Conservation (phyloP, 2,113 vertebrate species). For the Ciconia stormi region DNA sequence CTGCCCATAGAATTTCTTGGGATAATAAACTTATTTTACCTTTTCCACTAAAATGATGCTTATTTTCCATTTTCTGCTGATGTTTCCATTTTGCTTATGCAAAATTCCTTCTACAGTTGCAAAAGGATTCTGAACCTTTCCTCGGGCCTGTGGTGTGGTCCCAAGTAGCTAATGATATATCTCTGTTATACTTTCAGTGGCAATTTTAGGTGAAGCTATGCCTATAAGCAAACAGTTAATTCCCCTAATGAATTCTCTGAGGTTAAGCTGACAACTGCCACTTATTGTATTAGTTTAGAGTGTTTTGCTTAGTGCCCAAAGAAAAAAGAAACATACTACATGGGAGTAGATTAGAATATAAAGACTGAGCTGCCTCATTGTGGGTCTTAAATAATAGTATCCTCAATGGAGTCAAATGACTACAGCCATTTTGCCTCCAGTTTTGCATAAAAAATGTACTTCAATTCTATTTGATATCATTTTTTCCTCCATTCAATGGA, state of each 20-base stretch:
- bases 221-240: not conserved
- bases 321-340: not conserved
- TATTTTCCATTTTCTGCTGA: not conserved
- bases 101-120: not conserved
- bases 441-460: not conserved
- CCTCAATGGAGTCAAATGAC: not conserved
- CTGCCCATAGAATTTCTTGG: not conserved
- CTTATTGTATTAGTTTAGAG: not conserved
- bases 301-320: not conserved
- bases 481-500: not conserved
- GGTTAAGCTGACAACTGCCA: not conserved
- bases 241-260: not conserved
- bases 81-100: not conserved
- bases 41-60: not conserved
- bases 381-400: not conserved
- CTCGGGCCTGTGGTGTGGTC: not conserved
- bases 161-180: not conserved
- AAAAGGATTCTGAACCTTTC: not conserved
- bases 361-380: not conserved
- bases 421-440: not conserved
- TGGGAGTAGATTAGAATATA: not conserved
- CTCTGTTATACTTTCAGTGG: not conserved
- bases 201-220: not conserved
- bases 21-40: not conserved
- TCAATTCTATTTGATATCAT: not conserved